Evolutionary conservation across 2,888 invertebrate species (phyloP).

Genomic region (Lottia gigantea): DNA sequence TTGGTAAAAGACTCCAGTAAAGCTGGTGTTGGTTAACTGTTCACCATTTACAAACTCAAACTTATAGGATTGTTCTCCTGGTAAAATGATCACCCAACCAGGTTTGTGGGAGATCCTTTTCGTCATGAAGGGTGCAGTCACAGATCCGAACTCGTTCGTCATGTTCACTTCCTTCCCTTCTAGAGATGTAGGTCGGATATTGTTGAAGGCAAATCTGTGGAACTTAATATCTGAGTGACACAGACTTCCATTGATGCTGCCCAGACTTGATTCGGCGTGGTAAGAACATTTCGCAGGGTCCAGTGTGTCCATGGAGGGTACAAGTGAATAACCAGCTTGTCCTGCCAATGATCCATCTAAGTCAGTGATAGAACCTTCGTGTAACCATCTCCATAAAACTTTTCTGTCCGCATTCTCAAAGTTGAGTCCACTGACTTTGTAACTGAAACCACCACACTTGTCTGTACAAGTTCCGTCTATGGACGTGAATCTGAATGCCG

Average conservation of each 20-base stretch:
- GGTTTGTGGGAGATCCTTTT: conserved; percentile 52
- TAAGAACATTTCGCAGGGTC: conserved; percentile 34
- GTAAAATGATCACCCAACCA: conserved; percentile 54
- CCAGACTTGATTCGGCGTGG: conserved; percentile 13
- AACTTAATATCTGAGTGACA: conserved; percentile 33
- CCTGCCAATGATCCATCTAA: conserved; percentile 43
- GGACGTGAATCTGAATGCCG: conserved; percentile 36
- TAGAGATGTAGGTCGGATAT: conserved; percentile 44
- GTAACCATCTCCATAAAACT: conserved; percentile 35
- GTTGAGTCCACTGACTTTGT: conserved; percentile 33
- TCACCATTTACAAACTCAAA: conserved; percentile 46
- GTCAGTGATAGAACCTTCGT: conserved; percentile 32
- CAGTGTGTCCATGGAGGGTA: conserved; percentile 28
- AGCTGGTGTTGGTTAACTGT: conserved; percentile 55
- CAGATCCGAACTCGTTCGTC: conserved; percentile 44
- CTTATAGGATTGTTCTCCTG: conserved; percentile 37
- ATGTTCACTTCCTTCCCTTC: conserved; percentile 41
- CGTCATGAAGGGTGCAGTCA: conserved; percentile 24
- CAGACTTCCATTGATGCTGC: conserved; percentile 25
- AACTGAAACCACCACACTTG: conserved; percentile 48
- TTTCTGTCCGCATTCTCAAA: conserved; percentile 43
- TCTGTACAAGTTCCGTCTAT: conserved; percentile 49
- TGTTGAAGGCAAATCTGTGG: conserved; percentile 51
- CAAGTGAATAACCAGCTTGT: conserved; percentile 22
- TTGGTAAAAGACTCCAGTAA: conserved; percentile 40